Base-by-base conservation (phyloP, 2,113 vertebrate genomes). In the Brienomyrus longianalis region DNA sequence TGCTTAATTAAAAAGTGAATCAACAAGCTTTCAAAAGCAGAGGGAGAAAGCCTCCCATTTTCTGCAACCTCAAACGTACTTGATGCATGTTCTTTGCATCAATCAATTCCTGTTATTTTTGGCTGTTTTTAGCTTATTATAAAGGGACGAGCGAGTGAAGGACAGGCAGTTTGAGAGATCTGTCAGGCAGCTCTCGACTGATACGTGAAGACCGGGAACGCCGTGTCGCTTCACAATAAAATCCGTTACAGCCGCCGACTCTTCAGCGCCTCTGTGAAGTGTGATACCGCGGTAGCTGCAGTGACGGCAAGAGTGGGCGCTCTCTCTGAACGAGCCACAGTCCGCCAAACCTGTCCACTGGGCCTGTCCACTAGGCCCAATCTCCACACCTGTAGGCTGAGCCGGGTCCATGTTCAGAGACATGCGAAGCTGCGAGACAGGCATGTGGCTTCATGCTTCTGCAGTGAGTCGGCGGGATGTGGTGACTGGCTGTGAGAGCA, bases 131-230 rank as follows among this genome's bases (percentile, higher is more conserved):
- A 51, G 83, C 45, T 86, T 27, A 50, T 51, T 50, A 47, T 47
- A 48, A 50, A 50, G 83, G 23, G 17, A 17, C 7, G n/a, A 48
- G 35, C 23, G 45, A 86, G 4, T 27, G 83, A 50, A 90, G 90
- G 88, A 88, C 90, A 89, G 89, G 91, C 88, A 89, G 90, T 80
- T 74, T 92, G 88, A 85, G 47, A n/a, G 45, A 50, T 50, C 21
- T 23, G 45, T 50, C 19, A 85, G 19, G 35, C 35, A 43, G 74
- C 74, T 19, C 74, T 21, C 15, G 74, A 80, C 35, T 80, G 74
- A 80, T 43, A 43, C 31, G 6, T 1, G 35, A 43, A 80, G 70
- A 39, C 70, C 39, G 13, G 0, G 35, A 80, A 39, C 6, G 83
- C 3, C 1, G 19, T 5, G 19, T 10, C 45, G 21, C 9, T 31